These are phyloP conservation scores for Sterna hirundo DNA, from an alignment of 2,113 vertebrate genomes.

Conservation along the genomic window DNA sequence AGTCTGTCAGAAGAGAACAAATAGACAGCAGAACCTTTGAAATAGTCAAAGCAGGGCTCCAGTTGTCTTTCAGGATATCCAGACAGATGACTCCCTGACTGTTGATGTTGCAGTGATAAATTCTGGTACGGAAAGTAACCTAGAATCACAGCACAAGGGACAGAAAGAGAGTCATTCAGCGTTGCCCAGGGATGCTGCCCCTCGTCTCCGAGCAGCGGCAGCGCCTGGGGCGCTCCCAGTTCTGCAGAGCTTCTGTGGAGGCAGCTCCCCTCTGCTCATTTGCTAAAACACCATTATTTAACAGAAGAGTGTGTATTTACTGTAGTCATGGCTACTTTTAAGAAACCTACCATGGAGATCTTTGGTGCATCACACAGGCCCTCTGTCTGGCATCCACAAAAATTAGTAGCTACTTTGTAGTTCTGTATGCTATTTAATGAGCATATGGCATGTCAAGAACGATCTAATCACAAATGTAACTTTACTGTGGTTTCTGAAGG, in stretches of 20 bases:
- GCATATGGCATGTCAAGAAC: not conserved
- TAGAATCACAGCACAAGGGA: constrained; percentile 33
- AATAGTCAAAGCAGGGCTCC: constrained; percentile 93
- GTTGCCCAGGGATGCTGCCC: not conserved
- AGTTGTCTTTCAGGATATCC: constrained; percentile 94
- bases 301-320: not conserved
- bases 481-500: not conserved
- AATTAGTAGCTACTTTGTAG: not conserved
- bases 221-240: not conserved
- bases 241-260: not conserved
- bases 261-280: not conserved
- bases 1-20: constrained; percentile 93
- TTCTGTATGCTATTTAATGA: not conserved
- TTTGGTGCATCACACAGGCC: not conserved
- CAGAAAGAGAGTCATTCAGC: not conserved
- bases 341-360: not conserved
- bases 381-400: not conserved
- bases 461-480: not conserved
- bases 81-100: constrained; percentile 94
- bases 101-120: constrained; percentile 96
- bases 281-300: not conserved
- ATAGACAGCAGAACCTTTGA: constrained; percentile 94
- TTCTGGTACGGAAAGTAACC: constrained; percentile 92
- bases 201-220: not conserved
- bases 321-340: not conserved